These are phyloP conservation scores for Saccostrea glomerata DNA, from an alignment of 1,140 invertebrate species.

Conservation along the genomic window DNA sequence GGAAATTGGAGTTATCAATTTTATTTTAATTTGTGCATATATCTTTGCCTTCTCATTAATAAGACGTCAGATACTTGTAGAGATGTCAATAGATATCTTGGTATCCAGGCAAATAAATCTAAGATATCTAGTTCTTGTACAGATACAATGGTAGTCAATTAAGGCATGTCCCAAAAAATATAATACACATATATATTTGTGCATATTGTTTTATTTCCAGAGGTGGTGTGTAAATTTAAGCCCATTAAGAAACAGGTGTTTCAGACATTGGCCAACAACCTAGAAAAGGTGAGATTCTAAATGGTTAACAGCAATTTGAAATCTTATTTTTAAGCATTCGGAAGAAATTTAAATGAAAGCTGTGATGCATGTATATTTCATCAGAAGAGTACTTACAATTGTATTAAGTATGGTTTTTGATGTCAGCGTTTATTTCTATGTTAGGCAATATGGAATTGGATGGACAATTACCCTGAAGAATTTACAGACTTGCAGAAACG, in stretches of 20 bases:
- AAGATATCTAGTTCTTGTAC: no score
- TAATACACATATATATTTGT: neutral
- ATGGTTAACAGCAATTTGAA: no score
- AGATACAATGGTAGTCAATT: no score
- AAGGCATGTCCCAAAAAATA: no score
- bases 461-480: conserved; percentile 96
- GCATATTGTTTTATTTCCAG: conserved; percentile 81
- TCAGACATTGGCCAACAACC: conserved; percentile 89
- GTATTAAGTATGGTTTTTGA: neutral
- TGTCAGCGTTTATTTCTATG: neutral
- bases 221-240: conserved; percentile 94
- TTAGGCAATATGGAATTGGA: conserved; percentile 98
- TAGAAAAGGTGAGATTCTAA: conserved; percentile 85
- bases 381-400: neutral
- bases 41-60: no score
- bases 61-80: no score
- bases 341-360: neutral
- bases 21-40: no score
- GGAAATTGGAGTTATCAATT: no score
- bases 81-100: no score
- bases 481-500: conserved; percentile 93
- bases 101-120: no score
- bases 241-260: conserved; percentile 93
- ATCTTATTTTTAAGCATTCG: neutral
- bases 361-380: neutral